Base-by-base conservation (phyloP, 2,797 vertebrate genomes). In the Lutjanus argentimaculatus region DNA sequence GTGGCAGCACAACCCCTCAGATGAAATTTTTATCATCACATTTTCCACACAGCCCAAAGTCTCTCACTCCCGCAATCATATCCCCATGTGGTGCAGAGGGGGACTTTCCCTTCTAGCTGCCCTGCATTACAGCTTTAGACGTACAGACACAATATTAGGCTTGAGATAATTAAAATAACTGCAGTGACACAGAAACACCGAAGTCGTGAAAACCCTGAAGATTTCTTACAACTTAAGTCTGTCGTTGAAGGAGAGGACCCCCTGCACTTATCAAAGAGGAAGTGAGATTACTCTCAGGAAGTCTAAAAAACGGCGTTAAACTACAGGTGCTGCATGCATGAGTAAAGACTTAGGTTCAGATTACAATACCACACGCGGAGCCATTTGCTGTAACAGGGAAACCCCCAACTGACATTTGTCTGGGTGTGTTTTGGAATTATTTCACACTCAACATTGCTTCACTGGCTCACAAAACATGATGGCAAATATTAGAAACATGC, bases 201-300 rank as follows among this genome's bases (percentile, higher is more conserved):
- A 19, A 17, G 2, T 40, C 1, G 7, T 4, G 8, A 45, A 6
- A 1, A 67, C 2, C 2, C 7, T 11, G 3, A 8, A 63, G 21
- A 42, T 52, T 21, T 66, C 6, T 53, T 19, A 19, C 8, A 63
- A 56, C 9, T 56, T 53, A 12, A 42, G 12, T 46, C 12, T 69
- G 51, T 46, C 17, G 10, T 19, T 22, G 49, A 55, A 51, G 11
- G 49, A 49, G n/a, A 58, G 13, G 52, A n/a, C 12, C 21, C 22
- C 10, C 11, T 75, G 30, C 75, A 51, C 69, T n/a, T 8, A 36
- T 45, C 7, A 74, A 61, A 51, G 72, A 78, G 87, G 89, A 90
- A 92, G 84, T 86, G 84, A 91, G 66, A 92, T 5, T 12, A 19
- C 49, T 51, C 59, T 80, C 89, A 93, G 93, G 92, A 94, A 94